Conservation (phyloP, 2,888 invertebrate species). For the Pheosia tremula region DNA sequence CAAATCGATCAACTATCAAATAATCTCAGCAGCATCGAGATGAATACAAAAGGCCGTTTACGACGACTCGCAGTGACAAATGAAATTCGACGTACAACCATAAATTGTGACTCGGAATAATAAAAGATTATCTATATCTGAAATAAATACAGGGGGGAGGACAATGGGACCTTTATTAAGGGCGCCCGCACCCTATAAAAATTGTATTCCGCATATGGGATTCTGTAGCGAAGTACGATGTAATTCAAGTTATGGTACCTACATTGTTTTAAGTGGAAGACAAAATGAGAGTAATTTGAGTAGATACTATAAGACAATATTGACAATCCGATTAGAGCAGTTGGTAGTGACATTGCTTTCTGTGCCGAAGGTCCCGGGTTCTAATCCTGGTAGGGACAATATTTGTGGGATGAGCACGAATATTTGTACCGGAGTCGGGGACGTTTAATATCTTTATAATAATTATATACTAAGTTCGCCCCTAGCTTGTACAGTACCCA, state of each 20-base stretch:
- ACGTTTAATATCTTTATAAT: too few relatives aligned
- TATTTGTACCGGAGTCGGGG: too few relatives aligned
- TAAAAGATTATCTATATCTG: conserved; percentile 80
- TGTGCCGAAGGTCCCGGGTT: too few relatives aligned
- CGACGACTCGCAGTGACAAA: conserved; percentile 66
- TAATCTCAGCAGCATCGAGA: conserved; percentile 20
- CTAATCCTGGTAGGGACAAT: too few relatives aligned
- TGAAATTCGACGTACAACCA: conserved; percentile 72
- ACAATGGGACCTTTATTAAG: conserved; percentile 78
- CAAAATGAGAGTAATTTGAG: background rate
- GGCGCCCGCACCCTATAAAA: conserved; percentile 50
- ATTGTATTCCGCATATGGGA: conserved; percentile 32
- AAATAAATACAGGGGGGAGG: conserved; percentile 76
- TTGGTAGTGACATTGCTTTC: too few relatives aligned
- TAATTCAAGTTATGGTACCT: background rate
- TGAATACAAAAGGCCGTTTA: conserved; percentile 37
- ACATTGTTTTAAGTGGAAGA: background rate
- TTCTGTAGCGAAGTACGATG: background rate
- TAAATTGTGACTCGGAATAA: conserved; percentile 76
- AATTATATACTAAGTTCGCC: too few relatives aligned
- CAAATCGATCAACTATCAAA: conserved; percentile 32
- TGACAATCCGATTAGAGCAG: too few relatives aligned
- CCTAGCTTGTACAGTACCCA: too few relatives aligned
- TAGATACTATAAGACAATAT: too few relatives aligned
- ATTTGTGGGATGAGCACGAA: too few relatives aligned